Percentiles rank a stretch among this genome's conserved stretches.
Conservation (phyloP, 2,888 invertebrate genomes). For the Trachelus stipa region DNA sequence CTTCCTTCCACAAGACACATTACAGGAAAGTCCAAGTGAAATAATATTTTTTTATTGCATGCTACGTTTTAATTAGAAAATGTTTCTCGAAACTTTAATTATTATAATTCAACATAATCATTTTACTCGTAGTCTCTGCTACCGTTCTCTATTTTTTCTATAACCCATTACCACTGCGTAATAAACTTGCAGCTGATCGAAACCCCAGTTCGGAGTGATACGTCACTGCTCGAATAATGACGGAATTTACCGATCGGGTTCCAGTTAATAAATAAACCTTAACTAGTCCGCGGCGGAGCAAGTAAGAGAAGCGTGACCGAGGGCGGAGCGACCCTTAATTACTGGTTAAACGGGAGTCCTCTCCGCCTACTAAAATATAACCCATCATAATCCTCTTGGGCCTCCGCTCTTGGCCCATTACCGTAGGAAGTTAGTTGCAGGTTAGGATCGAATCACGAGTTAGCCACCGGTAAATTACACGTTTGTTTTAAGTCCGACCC, state of each 20-base stretch:
- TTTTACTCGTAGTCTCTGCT: too few relatives aligned
- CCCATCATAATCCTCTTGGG: constrained; percentile 58
- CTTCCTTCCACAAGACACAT: too few relatives aligned
- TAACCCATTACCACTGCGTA: too few relatives aligned
- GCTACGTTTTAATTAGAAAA: too few relatives aligned
- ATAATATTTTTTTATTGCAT: too few relatives aligned
- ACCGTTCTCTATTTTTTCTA: too few relatives aligned
- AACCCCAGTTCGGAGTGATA: too few relatives aligned
- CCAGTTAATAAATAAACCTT: constrained; percentile 17
- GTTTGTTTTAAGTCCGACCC: constrained; percentile 56
- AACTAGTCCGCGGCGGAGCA: constrained; percentile 10
- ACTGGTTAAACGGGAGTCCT: constrained; percentile 64
- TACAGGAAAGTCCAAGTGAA: too few relatives aligned
- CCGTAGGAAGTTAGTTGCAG: constrained; percentile 36
- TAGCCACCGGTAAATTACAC: constrained; percentile 64
- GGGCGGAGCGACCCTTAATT: constrained; percentile 62
- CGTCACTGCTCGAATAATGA: background rate
- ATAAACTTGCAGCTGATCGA: too few relatives aligned
- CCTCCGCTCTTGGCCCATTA: constrained; percentile 38
- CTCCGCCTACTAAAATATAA: constrained; percentile 63
- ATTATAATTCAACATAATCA: too few relatives aligned
- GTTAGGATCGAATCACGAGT: constrained; percentile 40
- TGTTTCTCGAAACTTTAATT: too few relatives aligned
- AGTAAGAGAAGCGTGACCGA: constrained; percentile 52
- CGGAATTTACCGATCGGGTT: constrained; percentile 12